phyloP scores from a whole-genome alignment of 2,888 invertebrate species.

The Mesoligia furuncula region DNA sequence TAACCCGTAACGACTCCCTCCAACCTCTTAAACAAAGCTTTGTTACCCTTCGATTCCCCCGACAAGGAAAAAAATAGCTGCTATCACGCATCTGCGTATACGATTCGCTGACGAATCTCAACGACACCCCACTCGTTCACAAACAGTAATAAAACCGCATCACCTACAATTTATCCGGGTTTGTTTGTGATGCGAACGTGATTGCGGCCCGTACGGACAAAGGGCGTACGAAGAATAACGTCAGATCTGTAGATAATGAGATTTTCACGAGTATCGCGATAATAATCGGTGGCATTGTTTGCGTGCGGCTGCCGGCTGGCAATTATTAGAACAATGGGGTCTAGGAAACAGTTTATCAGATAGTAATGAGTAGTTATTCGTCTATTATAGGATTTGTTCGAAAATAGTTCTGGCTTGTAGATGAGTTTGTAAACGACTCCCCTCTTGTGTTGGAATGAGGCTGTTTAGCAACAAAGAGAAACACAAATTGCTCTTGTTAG shows the following conservation, averaged over 20 bases:
- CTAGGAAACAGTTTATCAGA: conserved; percentile 65
- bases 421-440: conserved; percentile 17
- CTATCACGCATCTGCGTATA: conserved; percentile 52
- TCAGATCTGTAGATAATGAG: conserved; percentile 79
- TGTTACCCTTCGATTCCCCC: conserved; percentile 22
- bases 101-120: conserved; percentile 52
- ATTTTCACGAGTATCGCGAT: conserved; percentile 80
- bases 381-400: conserved; percentile 50
- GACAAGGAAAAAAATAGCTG: conserved; percentile 31
- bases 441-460: background rate
- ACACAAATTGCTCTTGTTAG: conserved; percentile 22
- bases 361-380: conserved; percentile 57
- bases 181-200: conserved; percentile 79
- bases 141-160: conserved; percentile 75
- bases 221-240: conserved; percentile 69
- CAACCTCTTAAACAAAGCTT: conserved; percentile 26
- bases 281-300: conserved; percentile 78
- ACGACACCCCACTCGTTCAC: conserved; percentile 62
- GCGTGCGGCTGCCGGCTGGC: conserved; percentile 68
- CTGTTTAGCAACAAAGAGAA: conserved; percentile 1
- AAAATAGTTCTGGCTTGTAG: conserved; percentile 33
- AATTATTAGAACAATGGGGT: conserved; percentile 68
- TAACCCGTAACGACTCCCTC: conserved; percentile 13
- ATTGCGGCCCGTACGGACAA: conserved; percentile 65
- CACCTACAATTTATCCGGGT: conserved; percentile 73